Evolutionary conservation across 1,140 invertebrate species (phyloP), one percentile per base, ranked within the genome.

Genomic region (Brachionus koreanus): DNA sequence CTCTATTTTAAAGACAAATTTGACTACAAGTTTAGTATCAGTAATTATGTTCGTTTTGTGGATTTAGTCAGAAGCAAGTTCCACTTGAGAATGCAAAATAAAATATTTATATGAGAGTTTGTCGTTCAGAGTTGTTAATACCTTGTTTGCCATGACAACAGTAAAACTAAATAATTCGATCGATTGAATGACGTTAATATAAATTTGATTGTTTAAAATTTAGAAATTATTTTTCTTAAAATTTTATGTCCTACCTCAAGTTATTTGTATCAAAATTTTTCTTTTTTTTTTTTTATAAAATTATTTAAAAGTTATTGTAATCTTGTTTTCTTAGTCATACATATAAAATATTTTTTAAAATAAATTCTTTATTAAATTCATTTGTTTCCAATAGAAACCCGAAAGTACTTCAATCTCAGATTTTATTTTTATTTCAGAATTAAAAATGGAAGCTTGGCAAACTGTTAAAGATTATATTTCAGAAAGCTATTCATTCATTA

Each of bases 131-230:
- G 63, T 65, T 33, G n/a, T 37, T 39, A 69, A 39, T 39, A 69
- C 65, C 65, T 69, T n/a, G 65, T 69, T 74, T 39, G 39, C 69
- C 69, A 74, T 74, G 69, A 74, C 69, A 74, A 74, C 69, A 74
- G 69, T 74, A 74, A 74, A 74, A 74, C 5, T 46, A 46, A 74
- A 46, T 3, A 57, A 57, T 9, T 57, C 49, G 49, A 57, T 57
- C 49, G 49, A 57, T 57, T 42, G 6, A 42, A 42, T 42, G 6
- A 10, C 39, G 39, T 42, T 42, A 10, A 42, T 10, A 57, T 57
- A 9, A 57, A 57, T n/a, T 57, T 57, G 49, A 57, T 57, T 57
- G 49, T 57, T 57, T 57, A 74, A 46, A 74, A 29, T 25, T 74
- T 72, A 39, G 3, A 42, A 67, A 72, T 35, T 42, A 39, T 23